Conservation (phyloP, 1,140 invertebrate genomes). For the Meteorus sp. region DNA sequence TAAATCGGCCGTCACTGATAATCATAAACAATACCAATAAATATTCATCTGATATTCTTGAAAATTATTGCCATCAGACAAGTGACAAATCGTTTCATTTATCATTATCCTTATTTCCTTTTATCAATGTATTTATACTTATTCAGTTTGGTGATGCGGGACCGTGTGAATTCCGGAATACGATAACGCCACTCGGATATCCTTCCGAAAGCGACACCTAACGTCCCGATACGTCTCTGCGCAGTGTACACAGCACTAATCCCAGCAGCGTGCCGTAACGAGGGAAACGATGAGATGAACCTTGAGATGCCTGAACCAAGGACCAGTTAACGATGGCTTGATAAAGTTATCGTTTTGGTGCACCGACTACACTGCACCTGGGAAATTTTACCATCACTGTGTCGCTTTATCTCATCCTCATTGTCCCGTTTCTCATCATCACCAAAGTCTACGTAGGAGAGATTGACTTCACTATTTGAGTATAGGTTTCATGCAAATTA, state of each 20-base stretch:
- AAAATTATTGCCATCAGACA: no score
- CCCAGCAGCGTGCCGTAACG: constrained; percentile 7
- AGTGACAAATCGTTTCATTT: background rate
- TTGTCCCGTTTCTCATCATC: no score
- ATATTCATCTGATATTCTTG: no score
- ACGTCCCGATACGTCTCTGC: background rate
- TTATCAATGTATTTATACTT: background rate
- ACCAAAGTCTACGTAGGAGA: constrained; percentile 1
- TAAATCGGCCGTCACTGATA: no score
- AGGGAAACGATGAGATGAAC: constrained; percentile 21
- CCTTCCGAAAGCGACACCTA: constrained; percentile 2
- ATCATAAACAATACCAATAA: no score
- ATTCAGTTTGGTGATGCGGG: background rate
- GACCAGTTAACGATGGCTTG: constrained; percentile 24
- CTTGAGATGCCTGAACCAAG: constrained; percentile 31
- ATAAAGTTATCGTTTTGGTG: constrained; percentile 34
- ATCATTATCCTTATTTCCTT: background rate
- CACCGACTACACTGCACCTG: constrained; percentile 6
- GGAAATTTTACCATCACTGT: constrained; percentile 25
- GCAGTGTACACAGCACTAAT: constrained; percentile 9
- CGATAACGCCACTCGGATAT: constrained; percentile 4
- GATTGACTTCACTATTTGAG: background rate
- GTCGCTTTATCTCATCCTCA: no score
- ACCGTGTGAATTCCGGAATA: background rate
- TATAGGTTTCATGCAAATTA: constrained; percentile 11